Conservation (phyloP, 2,888 invertebrate species). For the Dusona sp. region DNA sequence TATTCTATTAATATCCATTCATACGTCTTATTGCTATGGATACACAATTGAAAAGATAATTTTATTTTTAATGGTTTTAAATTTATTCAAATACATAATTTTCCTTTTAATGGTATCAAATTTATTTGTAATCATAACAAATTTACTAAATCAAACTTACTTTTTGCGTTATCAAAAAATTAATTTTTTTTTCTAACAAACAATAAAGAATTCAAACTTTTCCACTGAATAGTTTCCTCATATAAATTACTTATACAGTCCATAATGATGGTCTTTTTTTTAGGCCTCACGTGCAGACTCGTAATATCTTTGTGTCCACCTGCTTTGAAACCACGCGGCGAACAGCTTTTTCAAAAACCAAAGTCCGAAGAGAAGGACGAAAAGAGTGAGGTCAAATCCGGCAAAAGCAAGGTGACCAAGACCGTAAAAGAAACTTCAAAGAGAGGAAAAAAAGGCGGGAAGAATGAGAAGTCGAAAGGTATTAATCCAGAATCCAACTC, state of each 20-base stretch:
- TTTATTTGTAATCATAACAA: too few species aligned
- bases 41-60: too few species aligned
- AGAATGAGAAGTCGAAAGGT: constrained; percentile 66
- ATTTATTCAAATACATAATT: too few species aligned
- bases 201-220: too few species aligned
- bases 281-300: constrained; percentile 93
- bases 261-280: constrained; percentile 83
- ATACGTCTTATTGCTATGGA: too few species aligned
- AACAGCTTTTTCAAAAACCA: constrained; percentile 86
- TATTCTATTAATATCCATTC: too few species aligned
- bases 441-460: constrained; percentile 65
- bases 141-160: too few species aligned
- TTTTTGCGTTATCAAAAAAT: too few species aligned
- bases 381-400: constrained; percentile 5
- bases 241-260: background rate
- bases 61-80: too few species aligned
- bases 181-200: too few species aligned
- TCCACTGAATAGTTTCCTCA: too few species aligned
- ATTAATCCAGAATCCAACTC: constrained; percentile 51
- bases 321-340: constrained; percentile 89
- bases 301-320: constrained; percentile 93
- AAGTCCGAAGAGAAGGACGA: constrained; percentile 63
- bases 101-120: too few species aligned
- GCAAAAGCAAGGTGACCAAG: constrained; percentile 49
- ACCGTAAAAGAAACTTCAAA: constrained; percentile 49